Evolutionary conservation across 2,113 vertebrate genomes (phyloP).

Genomic region (Alouatta palliata): DNA sequence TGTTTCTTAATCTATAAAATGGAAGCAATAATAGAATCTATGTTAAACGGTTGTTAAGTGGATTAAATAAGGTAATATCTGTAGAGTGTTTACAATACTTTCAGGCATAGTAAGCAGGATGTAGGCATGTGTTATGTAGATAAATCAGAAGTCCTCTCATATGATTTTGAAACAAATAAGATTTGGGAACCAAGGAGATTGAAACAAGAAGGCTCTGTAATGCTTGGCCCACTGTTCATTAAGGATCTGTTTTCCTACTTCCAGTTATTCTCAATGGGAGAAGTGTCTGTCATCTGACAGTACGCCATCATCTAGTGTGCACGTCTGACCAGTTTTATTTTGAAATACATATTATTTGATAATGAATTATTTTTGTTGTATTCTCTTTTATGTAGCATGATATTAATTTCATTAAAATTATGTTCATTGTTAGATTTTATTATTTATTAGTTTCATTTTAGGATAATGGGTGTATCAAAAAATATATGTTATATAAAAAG

Average conservation of each 20-base stretch:
- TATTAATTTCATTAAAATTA: slow-evolving; percentile 16
- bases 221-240: neutral
- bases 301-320: neutral
- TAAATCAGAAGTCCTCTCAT: neutral
- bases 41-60: neutral
- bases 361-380: neutral
- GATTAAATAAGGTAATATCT: neutral
- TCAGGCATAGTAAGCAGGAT: neutral
- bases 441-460: slow-evolving; percentile 34
- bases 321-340: neutral
- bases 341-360: neutral
- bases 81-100: neutral
- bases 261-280: neutral
- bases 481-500: neutral
- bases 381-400: neutral
- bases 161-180: neutral
- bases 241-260: neutral
- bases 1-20: neutral
- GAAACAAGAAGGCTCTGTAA: neutral
- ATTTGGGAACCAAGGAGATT: neutral
- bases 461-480: neutral
- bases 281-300: neutral
- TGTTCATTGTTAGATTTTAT: neutral
- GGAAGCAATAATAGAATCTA: neutral
- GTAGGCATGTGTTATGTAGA: neutral